Base-by-base conservation (phyloP, 2,113 vertebrate species). In the Brachyhypopomus gauderio region DNA sequence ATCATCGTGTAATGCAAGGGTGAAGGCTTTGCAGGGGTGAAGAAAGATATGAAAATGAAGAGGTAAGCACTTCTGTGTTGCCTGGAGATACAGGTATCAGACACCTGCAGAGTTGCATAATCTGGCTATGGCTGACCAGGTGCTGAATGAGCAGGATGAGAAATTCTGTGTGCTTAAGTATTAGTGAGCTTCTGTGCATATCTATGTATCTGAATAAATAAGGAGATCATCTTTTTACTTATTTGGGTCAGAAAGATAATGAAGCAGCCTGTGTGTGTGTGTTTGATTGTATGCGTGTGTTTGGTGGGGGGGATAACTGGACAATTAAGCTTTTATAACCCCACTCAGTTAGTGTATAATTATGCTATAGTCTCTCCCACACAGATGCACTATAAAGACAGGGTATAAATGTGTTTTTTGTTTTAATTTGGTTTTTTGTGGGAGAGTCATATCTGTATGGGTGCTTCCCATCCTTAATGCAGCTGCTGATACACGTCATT, bases 1-100 rank as follows among this genome's bases (percentile, higher is more conserved):
- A 85, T 90, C 86, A 88, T 79, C 12, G 27, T 67, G 25, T 25
- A 64, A 6, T 41, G 71, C 8, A 30, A 30, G 30, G 30, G 30
- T 8, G 63, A 34, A 74, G 58, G 7, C 17, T 73, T 41, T 41
- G 45, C 45, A 52, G 45, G 9, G 45, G 70, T 60, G n/a, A 45
- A 52, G 22, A 38, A 75, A 80, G 80, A 48, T 62, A 56, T 79
- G 75, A 85, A 90, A 91, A 90, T 88, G 87, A 88, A 90, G 89
- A 88, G 80, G 70, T 84, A 84, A 89, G 84, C 81, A 84, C 12
- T 12, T 70, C 90, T 89, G 78, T 78, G 76, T 83, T 72, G 81
- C 79, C 72, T 5, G 83, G 83, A 87, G 83, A 80, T 76, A 86
- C 56, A 69, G 17, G 12, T 36, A 38, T n/a, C 2, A 30, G 23